A percentile compares a stretch with the other conserved stretches of the same genome.
These are phyloP conservation scores for Xiphorhynchus erythropygius DNA, from an alignment of 2,797 vertebrate species.

Conservation along the genomic window DNA sequence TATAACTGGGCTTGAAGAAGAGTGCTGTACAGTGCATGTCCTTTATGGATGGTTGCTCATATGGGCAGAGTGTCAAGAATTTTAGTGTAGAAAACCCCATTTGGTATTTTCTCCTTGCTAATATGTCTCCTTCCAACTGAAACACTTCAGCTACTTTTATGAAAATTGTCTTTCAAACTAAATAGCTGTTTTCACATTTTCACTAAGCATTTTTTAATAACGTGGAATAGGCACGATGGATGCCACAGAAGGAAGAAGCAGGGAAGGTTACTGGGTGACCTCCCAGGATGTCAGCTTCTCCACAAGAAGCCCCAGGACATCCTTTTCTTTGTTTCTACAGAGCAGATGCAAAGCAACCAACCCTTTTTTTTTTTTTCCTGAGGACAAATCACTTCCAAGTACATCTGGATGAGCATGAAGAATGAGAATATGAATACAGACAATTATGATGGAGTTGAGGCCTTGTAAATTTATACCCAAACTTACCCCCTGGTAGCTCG, in stretches of 20 bases:
- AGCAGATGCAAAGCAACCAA: constrained; percentile 16
- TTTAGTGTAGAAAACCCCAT: neutral
- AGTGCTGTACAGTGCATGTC: neutral
- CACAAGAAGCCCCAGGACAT: neutral
- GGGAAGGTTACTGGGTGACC: neutral
- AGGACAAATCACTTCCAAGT: constrained; percentile 35
- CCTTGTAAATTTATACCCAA: constrained; percentile 44
- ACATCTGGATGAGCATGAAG: constrained; percentile 48
- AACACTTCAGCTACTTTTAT: neutral
- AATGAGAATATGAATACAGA: constrained; percentile 49
- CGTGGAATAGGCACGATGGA: neutral
- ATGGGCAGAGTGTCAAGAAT: neutral
- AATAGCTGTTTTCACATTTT: neutral
- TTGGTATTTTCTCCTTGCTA: neutral
- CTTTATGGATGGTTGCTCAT: neutral
- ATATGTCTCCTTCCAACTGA: neutral
- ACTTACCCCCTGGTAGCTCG: constrained; percentile 60
- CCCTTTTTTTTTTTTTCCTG: neutral
- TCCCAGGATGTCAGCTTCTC: neutral
- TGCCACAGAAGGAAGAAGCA: neutral
- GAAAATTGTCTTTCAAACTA: neutral
- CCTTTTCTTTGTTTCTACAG: neutral
- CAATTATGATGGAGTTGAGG: constrained; percentile 53
- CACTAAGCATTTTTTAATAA: neutral
- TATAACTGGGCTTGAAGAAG: neutral